Evolutionary conservation across 2,113 vertebrate genomes (phyloP).

Genomic region (Petrocephalus microphthalmus): DNA sequence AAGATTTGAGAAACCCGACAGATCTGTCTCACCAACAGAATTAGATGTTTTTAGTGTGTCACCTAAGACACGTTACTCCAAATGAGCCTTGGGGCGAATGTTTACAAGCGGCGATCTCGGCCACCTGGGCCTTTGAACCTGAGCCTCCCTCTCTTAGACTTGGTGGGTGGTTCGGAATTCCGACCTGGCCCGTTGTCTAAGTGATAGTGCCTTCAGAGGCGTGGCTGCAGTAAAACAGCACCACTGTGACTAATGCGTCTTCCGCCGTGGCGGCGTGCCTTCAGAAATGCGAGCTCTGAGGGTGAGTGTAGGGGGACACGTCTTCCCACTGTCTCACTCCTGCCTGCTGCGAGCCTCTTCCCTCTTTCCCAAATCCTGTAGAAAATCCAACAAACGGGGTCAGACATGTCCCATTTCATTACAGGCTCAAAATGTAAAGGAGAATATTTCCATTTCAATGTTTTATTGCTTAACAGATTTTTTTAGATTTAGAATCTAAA

Average conservation of each 20-base stretch:
- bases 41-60: background rate
- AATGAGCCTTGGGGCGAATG: background rate
- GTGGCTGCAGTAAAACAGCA: background rate
- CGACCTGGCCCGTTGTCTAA: background rate
- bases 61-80: background rate
- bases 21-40: background rate
- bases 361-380: background rate
- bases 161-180: constrained; percentile 4
- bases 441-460: background rate
- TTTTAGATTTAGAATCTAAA: background rate
- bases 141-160: background rate
- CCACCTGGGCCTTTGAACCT: constrained; percentile 8
- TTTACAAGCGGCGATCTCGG: background rate
- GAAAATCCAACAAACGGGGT: background rate
- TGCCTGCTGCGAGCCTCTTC: background rate
- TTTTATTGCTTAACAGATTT: background rate
- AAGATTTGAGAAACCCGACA: background rate
- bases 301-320: background rate
- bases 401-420: background rate
- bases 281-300: background rate
- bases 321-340: background rate
- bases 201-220: background rate
- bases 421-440: background rate
- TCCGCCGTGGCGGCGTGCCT: background rate
- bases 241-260: background rate